Percentiles rank a stretch among this genome's conserved stretches.
Conservation (phyloP, 2,113 vertebrate species). For the Rhea pennata region DNA sequence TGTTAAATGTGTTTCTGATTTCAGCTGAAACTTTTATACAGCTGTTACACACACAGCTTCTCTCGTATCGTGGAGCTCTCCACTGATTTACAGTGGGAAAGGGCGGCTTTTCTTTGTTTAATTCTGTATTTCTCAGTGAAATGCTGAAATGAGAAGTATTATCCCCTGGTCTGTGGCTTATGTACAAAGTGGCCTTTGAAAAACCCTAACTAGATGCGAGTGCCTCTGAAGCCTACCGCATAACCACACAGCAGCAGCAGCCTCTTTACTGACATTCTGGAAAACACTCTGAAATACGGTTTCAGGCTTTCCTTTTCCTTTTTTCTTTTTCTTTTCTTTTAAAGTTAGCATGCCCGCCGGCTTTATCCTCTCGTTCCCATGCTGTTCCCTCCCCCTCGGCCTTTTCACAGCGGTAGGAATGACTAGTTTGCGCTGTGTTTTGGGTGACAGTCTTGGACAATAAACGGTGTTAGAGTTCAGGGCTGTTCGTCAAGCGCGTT, state of each 20-base stretch:
- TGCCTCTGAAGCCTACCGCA: not conserved
- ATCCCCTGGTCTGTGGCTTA: not conserved
- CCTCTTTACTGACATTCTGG: not conserved
- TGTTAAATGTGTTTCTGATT: conserved; percentile 37
- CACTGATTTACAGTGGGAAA: not conserved
- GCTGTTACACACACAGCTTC: not conserved
- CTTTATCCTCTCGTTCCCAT: not conserved
- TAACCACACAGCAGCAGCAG: not conserved
- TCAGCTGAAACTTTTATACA: not conserved
- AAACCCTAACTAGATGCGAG: not conserved
- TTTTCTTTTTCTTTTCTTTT: not conserved
- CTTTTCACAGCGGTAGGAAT: conserved; percentile 20
- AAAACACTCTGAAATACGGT: not conserved
- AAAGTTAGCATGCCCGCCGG: conserved; percentile 21
- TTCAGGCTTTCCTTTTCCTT: not conserved
- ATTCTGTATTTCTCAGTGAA: not conserved
- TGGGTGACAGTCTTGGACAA: conserved; percentile 38
- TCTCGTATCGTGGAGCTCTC: not conserved
- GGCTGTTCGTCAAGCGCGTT: not conserved
- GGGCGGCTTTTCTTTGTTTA: not conserved
- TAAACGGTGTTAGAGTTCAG: conserved; percentile 41
- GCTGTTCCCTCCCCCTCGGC: not conserved
- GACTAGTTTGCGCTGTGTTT: conserved; percentile 36
- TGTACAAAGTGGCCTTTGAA: not conserved
- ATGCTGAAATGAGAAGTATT: not conserved